Base-by-base conservation (phyloP, 2,888 invertebrate genomes). In the Archips xylosteana region DNA sequence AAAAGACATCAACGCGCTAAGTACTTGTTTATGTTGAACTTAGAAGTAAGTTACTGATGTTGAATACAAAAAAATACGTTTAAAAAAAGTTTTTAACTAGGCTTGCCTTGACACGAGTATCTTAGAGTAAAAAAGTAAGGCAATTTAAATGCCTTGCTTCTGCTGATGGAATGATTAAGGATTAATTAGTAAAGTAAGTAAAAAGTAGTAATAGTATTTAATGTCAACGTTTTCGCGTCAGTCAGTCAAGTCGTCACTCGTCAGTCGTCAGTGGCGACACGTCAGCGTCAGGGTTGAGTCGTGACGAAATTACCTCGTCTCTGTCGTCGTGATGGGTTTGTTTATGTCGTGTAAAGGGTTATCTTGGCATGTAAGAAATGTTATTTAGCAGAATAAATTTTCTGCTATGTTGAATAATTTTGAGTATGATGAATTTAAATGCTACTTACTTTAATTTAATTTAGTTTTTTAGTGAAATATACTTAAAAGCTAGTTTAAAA, bases 301-400 rank as follows among this genome's bases (percentile, higher is more conserved):
- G 71, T 71, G 64, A 36, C 57, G 59, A 59, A 49, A 65, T 71
- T 65, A 71, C 49, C 65, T 59, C 47, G 71, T 71, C 71, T 49
- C 64, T 47, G 47, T 63, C 47, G 13, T 63, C 47, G 47, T 8
- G 63, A 42, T 9, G 42, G 39, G 34, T 63, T n/a, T 32, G 49
- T 60, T 60, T 39, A 49, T 36, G 49, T 71, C 59, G 65, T 60
- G 71, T 63, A 45, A 63, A 63, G 63, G 8, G 32, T 32, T 45
- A 32, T 32, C 63, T 10, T 32, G 49, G 12, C n/a, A 12, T 32
- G 47, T 47, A 3, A 47, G 39, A 42, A n/a, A 62, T 62, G 57
- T 36, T 70, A 54, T 54, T 68, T 51, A 69, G 49, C 57, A n/a
- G 9, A 45, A 6, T 60, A 60, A 5, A 4, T 63, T 47, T 63